phyloP scores from a whole-genome alignment of 2,888 invertebrate species.

The Frankliniella intonsa region DNA sequence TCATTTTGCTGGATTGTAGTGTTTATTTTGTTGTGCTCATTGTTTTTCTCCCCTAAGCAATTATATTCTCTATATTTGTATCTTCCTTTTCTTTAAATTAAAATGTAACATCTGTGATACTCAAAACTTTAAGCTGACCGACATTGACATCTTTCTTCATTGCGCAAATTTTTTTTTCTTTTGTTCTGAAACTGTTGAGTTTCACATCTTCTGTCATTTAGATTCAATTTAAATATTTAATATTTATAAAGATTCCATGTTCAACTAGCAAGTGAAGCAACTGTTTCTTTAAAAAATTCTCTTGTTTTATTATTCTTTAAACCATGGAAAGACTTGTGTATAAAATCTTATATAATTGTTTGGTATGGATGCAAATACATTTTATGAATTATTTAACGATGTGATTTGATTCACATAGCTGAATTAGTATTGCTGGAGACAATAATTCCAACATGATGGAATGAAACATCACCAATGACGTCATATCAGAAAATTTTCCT shows the following conservation, averaged over 20 bases:
- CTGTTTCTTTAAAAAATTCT: not conserved
- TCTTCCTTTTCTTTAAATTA: not conserved
- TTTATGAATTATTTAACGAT: slow-evolving; percentile 6
- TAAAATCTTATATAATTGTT: not conserved
- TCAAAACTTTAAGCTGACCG: not conserved
- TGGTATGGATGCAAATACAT: slow-evolving; percentile 19
- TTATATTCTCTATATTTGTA: not conserved
- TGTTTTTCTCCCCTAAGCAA: not conserved
- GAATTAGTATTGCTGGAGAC: not conserved
- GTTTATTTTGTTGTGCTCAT: not conserved
- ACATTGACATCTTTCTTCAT: not conserved
- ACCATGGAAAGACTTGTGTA: not conserved
- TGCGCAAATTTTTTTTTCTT: not conserved
- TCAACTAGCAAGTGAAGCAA: not conserved
- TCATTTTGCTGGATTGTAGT: too few relatives aligned
- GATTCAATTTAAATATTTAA: not conserved
- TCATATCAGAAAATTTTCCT: not conserved
- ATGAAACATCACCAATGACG: not conserved
- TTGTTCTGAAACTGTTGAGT: not conserved
- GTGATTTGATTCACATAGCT: not conserved
- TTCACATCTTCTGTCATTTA: not conserved
- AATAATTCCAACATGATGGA: not conserved
- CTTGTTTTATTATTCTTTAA: not conserved
- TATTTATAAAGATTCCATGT: not conserved
- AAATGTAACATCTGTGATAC: not conserved